phyloP scores from a whole-genome alignment of 2,113 vertebrate genomes.

The Addax nasomaculatus region DNA sequence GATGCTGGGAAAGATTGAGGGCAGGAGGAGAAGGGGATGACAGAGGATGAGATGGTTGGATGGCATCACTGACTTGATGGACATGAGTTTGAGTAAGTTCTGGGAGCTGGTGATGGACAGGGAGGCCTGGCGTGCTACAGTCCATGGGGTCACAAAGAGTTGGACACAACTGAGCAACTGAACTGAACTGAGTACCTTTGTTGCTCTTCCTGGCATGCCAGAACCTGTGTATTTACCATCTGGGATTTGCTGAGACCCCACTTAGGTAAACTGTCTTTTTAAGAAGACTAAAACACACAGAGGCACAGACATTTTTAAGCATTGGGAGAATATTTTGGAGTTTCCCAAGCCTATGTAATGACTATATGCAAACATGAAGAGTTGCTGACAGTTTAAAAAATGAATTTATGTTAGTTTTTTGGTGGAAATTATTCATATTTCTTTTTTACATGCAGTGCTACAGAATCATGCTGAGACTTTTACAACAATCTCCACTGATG shows the following conservation, averaged over 20 bases:
- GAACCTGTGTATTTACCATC: background rate
- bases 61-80: background rate
- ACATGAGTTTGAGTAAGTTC: background rate
- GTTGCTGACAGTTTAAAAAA: background rate
- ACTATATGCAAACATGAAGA: background rate
- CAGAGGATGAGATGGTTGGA: background rate
- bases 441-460: background rate
- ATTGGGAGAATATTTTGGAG: background rate
- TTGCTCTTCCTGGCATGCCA: background rate
- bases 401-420: background rate
- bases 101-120: background rate
- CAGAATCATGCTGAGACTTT: background rate
- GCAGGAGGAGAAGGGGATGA: background rate
- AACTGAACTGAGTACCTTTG: background rate
- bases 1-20: background rate
- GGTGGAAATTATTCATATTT: conserved; percentile 20
- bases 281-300: background rate
- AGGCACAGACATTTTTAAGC: background rate
- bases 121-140: background rate
- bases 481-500: background rate
- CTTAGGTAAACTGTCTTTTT: background rate
- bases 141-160: background rate
- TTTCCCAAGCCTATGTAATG: background rate
- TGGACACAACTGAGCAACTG: accelerated
- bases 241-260: background rate